phyloP scores from a whole-genome alignment of 1,140 invertebrate genomes.

The Lysiphlebus fabarum region DNA sequence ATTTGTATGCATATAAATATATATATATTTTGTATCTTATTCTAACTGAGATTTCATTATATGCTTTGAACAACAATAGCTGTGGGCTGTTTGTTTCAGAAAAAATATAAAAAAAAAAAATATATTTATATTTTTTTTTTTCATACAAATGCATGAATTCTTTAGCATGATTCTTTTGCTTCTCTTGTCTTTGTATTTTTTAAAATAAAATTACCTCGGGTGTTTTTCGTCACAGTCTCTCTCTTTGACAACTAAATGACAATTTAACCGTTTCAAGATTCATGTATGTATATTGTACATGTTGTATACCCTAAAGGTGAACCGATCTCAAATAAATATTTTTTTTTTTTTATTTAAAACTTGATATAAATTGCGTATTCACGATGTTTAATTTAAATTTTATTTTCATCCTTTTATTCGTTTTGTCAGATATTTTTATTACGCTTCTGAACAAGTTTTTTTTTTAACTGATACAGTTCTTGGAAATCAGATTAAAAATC shows the following conservation, averaged over 20 bases:
- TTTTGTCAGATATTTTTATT: neutral
- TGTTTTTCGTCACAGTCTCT: slow-evolving; percentile 14
- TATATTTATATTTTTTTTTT: slow-evolving; percentile 8
- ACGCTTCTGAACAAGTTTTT: too few species aligned
- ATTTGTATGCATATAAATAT: too few species aligned
- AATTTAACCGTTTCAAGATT: slow-evolving; percentile 34
- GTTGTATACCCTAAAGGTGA: too few species aligned
- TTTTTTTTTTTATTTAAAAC: slow-evolving; percentile 8
- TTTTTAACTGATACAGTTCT: too few species aligned
- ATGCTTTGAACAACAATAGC: slow-evolving; percentile 55
- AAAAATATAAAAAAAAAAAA: slow-evolving; percentile 9
- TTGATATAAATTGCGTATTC: slow-evolving; percentile 12
- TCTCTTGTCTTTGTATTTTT: slow-evolving; percentile 22
- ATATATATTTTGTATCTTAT: slow-evolving; percentile 24
- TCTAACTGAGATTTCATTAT: slow-evolving; percentile 52
- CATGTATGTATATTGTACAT: slow-evolving; percentile 1
- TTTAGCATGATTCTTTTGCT: slow-evolving; percentile 29
- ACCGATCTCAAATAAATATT: too few species aligned
- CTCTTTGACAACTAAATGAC: slow-evolving; percentile 35
- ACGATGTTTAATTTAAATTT: slow-evolving; percentile 8
- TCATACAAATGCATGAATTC: too few species aligned
- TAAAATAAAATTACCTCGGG: slow-evolving; percentile 7
- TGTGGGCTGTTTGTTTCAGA: slow-evolving; percentile 44
- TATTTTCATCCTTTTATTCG: neutral
- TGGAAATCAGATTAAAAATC: too few species aligned